Base-by-base conservation (phyloP, 2,113 vertebrate genomes). In the Ursus arctos region DNA sequence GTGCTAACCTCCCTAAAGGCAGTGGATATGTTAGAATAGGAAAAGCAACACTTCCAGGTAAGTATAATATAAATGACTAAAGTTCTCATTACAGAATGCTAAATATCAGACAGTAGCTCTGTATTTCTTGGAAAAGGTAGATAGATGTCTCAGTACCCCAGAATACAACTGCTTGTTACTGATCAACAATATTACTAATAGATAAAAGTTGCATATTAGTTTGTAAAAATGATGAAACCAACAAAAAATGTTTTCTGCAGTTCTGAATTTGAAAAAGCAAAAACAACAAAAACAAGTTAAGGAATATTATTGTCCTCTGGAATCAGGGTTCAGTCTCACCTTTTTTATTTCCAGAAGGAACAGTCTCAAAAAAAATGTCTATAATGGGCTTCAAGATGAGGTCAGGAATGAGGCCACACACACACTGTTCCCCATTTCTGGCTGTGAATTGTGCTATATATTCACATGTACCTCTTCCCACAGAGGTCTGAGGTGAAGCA, bases 281-380 rank as follows among this genome's bases (percentile, higher is more conserved):
- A 82, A 91, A 57, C 59, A 31, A 53, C 16, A 67, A 85, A 51
- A 57, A 53, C 40, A 95, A 93, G 43, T 61, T 11, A 88, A 90
- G 67, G 69, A 88, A 86, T 72, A 81, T 65, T 77, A 85, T 94
- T n/a, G 18, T 77, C 95, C 91, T 88, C 33, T 80, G 84, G 92
- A 96, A 82, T 92, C 63, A 93, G 90, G 92, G 55, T 96, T 95
- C 59, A 94, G 49, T 51, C 53, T 91, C 88, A 53, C 65, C 57
- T 81, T 72, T 96, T 97, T 97, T 82, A 89, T 97, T 95, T 97
- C 93, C 87, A 94, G 90, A 97, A 97, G 74, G 84, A 94, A 96
- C 31, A 49, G 19, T 97, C 83, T 97, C 94, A 96, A 95, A 83
- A 83, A 51, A 94, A 96, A 97, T 40, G 63, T 96, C 94, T 98